These are phyloP conservation scores for Tetragnatha versicolor DNA, from an alignment of 1,140 invertebrate species.

Conservation along the genomic window DNA sequence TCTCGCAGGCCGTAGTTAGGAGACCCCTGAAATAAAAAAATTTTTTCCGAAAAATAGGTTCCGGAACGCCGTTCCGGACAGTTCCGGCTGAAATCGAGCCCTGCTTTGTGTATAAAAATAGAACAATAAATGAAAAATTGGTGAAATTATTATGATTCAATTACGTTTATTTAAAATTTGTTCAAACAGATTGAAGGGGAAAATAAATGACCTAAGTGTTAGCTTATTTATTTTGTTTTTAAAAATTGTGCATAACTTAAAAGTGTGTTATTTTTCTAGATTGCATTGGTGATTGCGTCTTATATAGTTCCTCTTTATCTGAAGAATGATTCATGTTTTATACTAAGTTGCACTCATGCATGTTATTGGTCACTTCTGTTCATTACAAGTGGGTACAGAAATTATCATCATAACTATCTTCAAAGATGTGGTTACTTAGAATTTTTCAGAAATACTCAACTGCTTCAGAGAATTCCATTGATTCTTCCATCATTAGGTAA, in stretches of 20 bases:
- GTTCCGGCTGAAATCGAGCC: no score
- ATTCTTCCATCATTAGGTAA: constrained; percentile 27
- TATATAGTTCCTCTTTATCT: constrained; percentile 13
- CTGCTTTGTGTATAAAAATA: no score
- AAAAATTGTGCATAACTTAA: not conserved
- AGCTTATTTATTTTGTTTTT: no score
- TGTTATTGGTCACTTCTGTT: constrained; percentile 35
- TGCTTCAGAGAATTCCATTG: constrained; percentile 31
- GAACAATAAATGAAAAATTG: no score
- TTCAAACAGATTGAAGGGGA: no score
- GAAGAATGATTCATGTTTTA: constrained; percentile 35
- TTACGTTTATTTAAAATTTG: no score
- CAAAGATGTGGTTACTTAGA: constrained; percentile 47
- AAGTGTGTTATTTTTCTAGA: not conserved
- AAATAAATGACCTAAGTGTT: no score
- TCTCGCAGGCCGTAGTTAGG: no score
- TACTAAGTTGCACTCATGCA: constrained; percentile 33
- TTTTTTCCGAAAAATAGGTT: no score
- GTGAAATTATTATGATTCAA: no score
- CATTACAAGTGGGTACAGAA: constrained; percentile 32
- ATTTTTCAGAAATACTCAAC: constrained; percentile 36
- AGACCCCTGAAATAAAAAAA: no score
- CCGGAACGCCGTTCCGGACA: no score
- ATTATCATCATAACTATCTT: constrained; percentile 33
- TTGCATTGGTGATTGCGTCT: constrained; percentile 17